Evolutionary conservation across 2,888 invertebrate species (phyloP), one percentile per base, ranked within the genome.

Genomic region (Hofmannophila pseudospretella): DNA sequence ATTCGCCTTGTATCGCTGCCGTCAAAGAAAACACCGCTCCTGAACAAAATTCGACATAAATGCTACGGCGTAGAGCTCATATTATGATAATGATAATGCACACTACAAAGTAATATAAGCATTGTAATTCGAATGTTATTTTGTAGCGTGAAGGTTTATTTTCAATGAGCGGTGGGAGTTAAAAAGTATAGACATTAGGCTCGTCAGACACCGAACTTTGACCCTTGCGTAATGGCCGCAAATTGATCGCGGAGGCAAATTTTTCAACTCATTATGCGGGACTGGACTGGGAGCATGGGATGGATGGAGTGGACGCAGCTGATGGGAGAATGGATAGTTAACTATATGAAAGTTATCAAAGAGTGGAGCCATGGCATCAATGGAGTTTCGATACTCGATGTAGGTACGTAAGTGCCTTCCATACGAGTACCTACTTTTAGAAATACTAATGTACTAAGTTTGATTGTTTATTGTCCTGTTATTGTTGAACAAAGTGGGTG

Each of bases 211-310:
- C 47, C 65, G 75, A 76, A 74, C 78, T 75, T 48, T 73, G 72
- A 77, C 76, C 75, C 65, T 50, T 36, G 47, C 42, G 62, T 76
- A 73, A 79, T 78, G 64, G 69, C 49, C 64, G 67, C 73, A 75
- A 79, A 78, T 78, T 75, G 75, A 64, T 74, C 58, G 61, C 56
- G 50, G 55, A 75, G 59, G 70, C 74, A 70, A 71, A 71, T 71
- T 71, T 67, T 66, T 60, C 50, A 53, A 48, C 55, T 58, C 47
- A 69, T 66, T 67, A 68, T 67, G 66, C 63, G 64, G 53, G 55
- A 49, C 47, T 52, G 49, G 36, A 3, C 5, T 7, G 10, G n/a
- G 32, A 32, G 20, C 22, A 11, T 22, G 11, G 9, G 32, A 32
- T 12, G 8, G 22, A n/a, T n/a, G 7, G 20, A 11, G 20, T 19